These are phyloP conservation scores for Ophioninae sp. DNA, from an alignment of 2,888 invertebrate species.

Conservation along the genomic window DNA sequence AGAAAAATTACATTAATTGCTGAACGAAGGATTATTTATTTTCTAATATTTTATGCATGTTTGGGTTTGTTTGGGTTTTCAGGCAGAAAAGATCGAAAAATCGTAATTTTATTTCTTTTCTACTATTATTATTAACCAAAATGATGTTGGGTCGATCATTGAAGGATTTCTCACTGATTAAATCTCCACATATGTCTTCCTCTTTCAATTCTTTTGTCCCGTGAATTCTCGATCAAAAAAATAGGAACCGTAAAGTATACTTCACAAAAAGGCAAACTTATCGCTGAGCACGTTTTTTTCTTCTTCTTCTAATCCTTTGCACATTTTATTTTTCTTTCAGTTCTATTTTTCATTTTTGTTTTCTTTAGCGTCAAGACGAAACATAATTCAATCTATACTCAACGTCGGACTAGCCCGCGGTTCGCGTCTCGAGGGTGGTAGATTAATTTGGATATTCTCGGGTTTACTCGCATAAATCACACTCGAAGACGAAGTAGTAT, in stretches of 20 bases:
- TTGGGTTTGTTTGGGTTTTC: too few relatives aligned
- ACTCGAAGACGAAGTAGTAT: constrained; percentile 58
- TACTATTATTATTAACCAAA: too few relatives aligned
- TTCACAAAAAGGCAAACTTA: neutral
- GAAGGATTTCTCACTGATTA: neutral
- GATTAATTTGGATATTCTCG: constrained; percentile 67
- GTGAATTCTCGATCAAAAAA: neutral
- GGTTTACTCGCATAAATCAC: constrained; percentile 65
- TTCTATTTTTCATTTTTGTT: constrained; percentile 25
- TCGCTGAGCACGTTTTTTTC: neutral
- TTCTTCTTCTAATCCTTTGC: neutral
- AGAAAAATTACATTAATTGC: neutral
- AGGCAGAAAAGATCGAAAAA: too few relatives aligned
- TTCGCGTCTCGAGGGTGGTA: constrained; percentile 58
- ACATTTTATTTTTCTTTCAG: neutral
- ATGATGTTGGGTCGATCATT: too few relatives aligned
- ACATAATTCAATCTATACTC: constrained; percentile 58
- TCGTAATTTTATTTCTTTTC: too few relatives aligned
- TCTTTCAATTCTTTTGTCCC: neutral
- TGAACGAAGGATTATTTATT: neutral
- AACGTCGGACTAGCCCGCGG: constrained; percentile 31
- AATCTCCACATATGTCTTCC: neutral
- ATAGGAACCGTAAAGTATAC: neutral
- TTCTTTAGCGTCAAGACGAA: constrained; percentile 35
- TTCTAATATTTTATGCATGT: too few relatives aligned